Conservation (phyloP, 2,888 invertebrate genomes). For the Prostheceraeus crozeri region DNA sequence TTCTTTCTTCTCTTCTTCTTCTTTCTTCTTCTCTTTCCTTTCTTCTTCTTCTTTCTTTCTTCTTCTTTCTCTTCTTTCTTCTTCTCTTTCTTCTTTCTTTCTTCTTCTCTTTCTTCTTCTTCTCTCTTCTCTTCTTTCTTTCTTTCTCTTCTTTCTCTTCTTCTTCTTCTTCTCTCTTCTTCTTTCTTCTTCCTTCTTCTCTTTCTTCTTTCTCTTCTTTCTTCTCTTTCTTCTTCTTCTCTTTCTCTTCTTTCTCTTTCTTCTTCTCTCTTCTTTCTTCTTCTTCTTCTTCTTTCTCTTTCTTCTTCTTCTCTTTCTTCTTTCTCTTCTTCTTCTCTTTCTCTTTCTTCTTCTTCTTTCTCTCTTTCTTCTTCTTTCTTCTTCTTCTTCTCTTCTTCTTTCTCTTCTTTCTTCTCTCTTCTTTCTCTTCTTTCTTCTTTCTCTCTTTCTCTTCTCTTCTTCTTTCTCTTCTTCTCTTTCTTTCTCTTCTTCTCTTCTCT, state of each 20-base stretch:
- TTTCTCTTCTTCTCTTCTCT: no score
- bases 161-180: neutral
- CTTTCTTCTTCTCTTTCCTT: no score
- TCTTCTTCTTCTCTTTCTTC: neutral
- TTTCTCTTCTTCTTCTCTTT: slow-evolving; percentile 14
- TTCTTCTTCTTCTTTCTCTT: slow-evolving; percentile 26
- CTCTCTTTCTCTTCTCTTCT: no score
- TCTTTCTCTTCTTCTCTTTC: slow-evolving; percentile 2
- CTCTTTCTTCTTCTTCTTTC: slow-evolving; percentile 1
- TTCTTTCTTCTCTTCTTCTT: no score
- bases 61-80: neutral
- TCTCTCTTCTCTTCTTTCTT: neutral
- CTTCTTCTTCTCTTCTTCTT: slow-evolving; percentile 8
- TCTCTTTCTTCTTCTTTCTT: neutral
- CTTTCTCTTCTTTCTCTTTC: neutral
- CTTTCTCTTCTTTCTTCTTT: no score
- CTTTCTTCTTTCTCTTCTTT: neutral
- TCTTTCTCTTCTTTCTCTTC: slow-evolving; percentile 16
- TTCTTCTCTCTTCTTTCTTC: neutral
- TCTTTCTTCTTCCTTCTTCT: slow-evolving; percentile 16
- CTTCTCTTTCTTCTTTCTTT: neutral
- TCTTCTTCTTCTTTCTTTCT: no score
- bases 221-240: neutral
- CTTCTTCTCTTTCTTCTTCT: slow-evolving; percentile 22
- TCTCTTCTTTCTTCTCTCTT: slow-evolving; percentile 8